Evolutionary conservation across 2,797 vertebrate species (phyloP).

Genomic region (Scolopax bukidnonensis): DNA sequence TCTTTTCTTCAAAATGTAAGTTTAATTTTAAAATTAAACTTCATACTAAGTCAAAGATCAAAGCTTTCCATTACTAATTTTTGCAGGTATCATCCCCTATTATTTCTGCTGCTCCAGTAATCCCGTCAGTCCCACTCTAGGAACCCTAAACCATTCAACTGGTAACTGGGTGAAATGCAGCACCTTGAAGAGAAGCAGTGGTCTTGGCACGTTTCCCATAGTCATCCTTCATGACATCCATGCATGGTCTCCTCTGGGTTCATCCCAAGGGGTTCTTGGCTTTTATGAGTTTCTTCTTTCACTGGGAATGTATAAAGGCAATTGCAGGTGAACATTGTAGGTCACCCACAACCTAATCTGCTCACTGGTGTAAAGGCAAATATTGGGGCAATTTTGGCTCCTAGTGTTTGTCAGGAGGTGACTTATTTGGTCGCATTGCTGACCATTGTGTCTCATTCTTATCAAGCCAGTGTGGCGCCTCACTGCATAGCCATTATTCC

Average conservation of each 20-base stretch:
- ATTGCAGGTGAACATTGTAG: not conserved
- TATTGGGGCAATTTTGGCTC: not conserved
- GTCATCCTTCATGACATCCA: not conserved
- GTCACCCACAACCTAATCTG: not conserved
- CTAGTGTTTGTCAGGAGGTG: not conserved
- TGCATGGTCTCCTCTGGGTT: not conserved
- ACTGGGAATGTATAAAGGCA: not conserved
- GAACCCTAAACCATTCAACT: not conserved
- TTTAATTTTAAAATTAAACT: not conserved
- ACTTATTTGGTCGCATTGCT: not conserved
- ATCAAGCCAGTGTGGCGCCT: not conserved
- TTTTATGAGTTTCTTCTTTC: not conserved
- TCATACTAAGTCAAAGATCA: not conserved
- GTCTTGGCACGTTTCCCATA: not conserved
- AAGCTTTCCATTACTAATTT: not conserved
- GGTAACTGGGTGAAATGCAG: not conserved
- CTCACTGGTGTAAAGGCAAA: not conserved
- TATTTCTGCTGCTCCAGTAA: not conserved
- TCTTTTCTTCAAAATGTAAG: not conserved
- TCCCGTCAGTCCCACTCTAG: not conserved
- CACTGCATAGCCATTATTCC: not conserved
- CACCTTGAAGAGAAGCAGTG: not conserved
- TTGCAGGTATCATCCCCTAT: not conserved
- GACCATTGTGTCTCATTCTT: not conserved
- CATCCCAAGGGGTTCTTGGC: not conserved